Conservation (phyloP, 2,113 vertebrate genomes). For the Haliaeetus leucogaster region DNA sequence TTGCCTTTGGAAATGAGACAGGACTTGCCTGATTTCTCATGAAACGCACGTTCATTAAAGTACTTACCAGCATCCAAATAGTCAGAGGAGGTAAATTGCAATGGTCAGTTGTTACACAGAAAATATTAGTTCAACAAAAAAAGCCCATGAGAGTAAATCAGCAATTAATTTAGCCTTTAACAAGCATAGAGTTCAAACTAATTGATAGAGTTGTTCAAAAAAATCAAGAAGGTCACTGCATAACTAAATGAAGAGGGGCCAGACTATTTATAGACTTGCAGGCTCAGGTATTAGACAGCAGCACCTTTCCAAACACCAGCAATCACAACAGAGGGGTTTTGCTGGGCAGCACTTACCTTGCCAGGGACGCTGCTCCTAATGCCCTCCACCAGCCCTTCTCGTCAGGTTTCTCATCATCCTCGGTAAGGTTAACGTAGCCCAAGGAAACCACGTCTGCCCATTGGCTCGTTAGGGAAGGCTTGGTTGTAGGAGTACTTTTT, state of each 20-base stretch:
- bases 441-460: background rate
- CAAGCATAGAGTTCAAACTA: background rate
- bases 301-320: background rate
- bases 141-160: background rate
- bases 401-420: rapidly evolving
- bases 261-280: background rate
- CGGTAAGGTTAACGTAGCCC: rapidly evolving
- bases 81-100: background rate
- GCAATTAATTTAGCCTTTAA: background rate
- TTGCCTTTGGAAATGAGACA: background rate
- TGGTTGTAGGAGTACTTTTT: background rate
- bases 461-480: background rate
- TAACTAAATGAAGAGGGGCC: background rate
- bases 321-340: rapidly evolving
- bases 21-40: background rate
- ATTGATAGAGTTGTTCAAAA: background rate
- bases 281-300: background rate
- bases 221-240: rapidly evolving
- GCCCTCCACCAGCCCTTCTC: background rate
- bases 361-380: background rate
- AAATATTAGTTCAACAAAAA: background rate
- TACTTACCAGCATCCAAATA: background rate
- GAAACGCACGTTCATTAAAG: rapidly evolving
- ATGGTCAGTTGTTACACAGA: background rate
- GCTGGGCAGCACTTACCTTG: background rate